Evolutionary conservation across 2,113 vertebrate species (phyloP).

Genomic region (Phycodurus eques): DNA sequence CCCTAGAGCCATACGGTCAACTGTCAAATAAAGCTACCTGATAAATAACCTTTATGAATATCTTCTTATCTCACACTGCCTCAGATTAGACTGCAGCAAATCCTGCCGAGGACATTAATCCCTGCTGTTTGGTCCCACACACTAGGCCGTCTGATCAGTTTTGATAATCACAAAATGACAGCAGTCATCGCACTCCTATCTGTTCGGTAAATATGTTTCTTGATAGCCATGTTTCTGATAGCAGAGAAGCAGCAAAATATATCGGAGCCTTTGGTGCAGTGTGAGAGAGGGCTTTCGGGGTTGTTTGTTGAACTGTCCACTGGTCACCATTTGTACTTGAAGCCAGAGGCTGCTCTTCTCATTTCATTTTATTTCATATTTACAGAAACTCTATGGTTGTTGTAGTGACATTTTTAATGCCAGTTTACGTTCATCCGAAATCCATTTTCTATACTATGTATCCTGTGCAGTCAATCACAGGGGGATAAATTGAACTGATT

Average conservation of each 20-base stretch:
- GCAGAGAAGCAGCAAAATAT: conserved; percentile 47
- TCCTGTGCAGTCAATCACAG: background rate
- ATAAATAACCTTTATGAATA: conserved; percentile 14
- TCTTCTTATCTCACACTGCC: conserved; percentile 14
- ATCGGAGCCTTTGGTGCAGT: conserved; percentile 26
- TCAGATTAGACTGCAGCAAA: conserved; percentile 33
- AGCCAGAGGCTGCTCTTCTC: conserved; percentile 29
- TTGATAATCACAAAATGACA: conserved; percentile 61
- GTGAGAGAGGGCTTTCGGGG: conserved; percentile 40
- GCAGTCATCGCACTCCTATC: conserved; percentile 54
- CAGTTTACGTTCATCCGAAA: background rate
- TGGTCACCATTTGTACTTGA: conserved; percentile 27
- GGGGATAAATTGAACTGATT: background rate
- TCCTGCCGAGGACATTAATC: conserved; percentile 5
- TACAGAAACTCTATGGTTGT: conserved; percentile 31
- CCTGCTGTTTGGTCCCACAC: conserved; percentile 31
- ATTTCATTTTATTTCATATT: background rate
- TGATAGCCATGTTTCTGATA: conserved; percentile 48
- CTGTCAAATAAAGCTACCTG: conserved; percentile 2
- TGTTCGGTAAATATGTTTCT: conserved; percentile 49
- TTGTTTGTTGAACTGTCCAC: conserved; percentile 56
- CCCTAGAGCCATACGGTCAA: conserved; percentile 1
- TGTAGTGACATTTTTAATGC: background rate
- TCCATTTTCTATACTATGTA: background rate
- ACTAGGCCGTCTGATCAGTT: conserved; percentile 53